Percentiles rank a stretch among this genome's conserved stretches.
These are phyloP conservation scores for Neosilurus mollespiculum DNA, from an alignment of 2,797 vertebrate genomes.

Conservation along the genomic window DNA sequence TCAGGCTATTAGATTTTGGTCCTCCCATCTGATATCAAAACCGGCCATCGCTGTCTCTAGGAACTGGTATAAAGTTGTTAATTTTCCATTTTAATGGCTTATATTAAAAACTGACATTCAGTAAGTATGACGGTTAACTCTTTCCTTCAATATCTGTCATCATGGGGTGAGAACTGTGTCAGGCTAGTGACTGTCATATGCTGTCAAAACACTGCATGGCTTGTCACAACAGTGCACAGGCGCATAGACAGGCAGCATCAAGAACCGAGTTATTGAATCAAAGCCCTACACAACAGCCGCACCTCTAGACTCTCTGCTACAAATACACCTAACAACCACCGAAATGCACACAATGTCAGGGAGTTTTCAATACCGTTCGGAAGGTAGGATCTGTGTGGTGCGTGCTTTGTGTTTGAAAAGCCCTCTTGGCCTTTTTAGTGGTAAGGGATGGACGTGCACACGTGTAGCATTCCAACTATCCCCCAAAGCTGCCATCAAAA, in stretches of 20 bases:
- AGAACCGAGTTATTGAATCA: slow-evolving; percentile 37
- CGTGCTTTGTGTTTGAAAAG: slow-evolving; percentile 23
- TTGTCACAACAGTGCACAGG: slow-evolving; percentile 49
- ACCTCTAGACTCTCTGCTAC: slow-evolving; percentile 39
- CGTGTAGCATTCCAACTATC: slow-evolving; percentile 21
- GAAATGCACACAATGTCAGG: background rate
- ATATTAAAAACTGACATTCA: slow-evolving; percentile 41
- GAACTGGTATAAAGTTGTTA: background rate
- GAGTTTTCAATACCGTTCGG: slow-evolving; percentile 5
- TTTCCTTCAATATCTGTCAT: slow-evolving; percentile 37
- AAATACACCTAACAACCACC: slow-evolving; percentile 25
- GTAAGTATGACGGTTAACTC: slow-evolving; percentile 43
- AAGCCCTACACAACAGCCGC: slow-evolving; percentile 41
- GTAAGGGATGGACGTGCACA: slow-evolving; percentile 20
- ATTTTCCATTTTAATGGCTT: slow-evolving; percentile 29
- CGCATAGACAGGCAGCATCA: slow-evolving; percentile 46
- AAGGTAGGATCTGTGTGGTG: background rate
- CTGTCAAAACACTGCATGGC: slow-evolving; percentile 54
- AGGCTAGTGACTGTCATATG: slow-evolving; percentile 50
- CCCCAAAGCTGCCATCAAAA: slow-evolving; percentile 61
- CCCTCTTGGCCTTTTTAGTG: slow-evolving; percentile 26
- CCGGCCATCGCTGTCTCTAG: background rate
- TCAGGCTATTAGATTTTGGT: slow-evolving; percentile 5
- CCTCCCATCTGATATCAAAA: background rate
- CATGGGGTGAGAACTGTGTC: slow-evolving; percentile 47